Evolutionary conservation across 2,113 vertebrate species (phyloP).

Genomic region (Garra rufa): DNA sequence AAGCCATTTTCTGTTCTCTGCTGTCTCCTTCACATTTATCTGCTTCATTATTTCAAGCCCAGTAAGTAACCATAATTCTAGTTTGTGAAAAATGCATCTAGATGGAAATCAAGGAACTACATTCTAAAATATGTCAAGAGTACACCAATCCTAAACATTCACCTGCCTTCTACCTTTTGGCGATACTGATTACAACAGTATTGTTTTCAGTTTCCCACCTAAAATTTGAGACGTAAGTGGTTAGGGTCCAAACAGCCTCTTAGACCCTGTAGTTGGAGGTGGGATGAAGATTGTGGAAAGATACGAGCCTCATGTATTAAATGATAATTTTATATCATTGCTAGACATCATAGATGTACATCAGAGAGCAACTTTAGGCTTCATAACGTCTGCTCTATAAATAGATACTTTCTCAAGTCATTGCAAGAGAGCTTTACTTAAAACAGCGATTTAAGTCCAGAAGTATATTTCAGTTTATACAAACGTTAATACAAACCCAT

Average conservation of each 20-base stretch:
- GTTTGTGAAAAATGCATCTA: conserved; percentile 42
- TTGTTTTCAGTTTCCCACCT: conserved; percentile 9
- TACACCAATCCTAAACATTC: background rate
- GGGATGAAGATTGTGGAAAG: conserved; percentile 15
- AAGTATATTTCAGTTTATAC: conserved; percentile 14
- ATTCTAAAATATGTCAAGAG: background rate
- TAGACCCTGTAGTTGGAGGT: conserved; percentile 24
- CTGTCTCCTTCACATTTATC: conserved; percentile 21
- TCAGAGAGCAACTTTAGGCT: background rate
- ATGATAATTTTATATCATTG: conserved; percentile 15
- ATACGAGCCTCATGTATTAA: background rate
- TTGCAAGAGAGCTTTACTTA: conserved; percentile 3
- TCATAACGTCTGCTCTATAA: background rate
- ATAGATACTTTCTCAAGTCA: background rate
- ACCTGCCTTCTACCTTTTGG: conserved; percentile 13
- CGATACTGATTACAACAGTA: conserved; percentile 19
- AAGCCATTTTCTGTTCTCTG: conserved; percentile 18
- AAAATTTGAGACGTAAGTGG: background rate
- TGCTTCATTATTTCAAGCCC: conserved; percentile 28
- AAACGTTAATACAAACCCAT: conserved; percentile 9
- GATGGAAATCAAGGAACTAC: conserved; percentile 15
- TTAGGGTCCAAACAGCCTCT: conserved; percentile 24
- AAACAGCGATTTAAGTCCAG: background rate
- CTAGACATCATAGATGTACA: conserved; percentile 28
- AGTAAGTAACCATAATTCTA: conserved; percentile 12